Conservation (phyloP, 2,888 invertebrate species). For the Drosophila merina region DNA sequence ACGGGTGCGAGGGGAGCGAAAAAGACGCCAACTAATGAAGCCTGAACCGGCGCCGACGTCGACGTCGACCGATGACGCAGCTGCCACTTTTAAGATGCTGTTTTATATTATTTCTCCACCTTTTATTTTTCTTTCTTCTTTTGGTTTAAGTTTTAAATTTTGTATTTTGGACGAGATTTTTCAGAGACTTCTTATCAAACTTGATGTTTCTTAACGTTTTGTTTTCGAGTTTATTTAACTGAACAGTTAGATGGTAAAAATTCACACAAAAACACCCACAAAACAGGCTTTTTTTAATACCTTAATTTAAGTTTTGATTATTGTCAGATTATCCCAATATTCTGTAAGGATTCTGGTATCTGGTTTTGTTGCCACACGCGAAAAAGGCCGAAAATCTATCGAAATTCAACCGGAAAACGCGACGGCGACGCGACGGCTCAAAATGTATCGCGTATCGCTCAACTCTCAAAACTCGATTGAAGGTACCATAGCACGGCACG, state of each 20-base stretch:
- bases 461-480: no score
- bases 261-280: background rate
- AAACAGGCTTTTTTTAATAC: conserved; percentile 1
- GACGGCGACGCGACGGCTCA: background rate
- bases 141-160: background rate
- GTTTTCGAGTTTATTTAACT: no score
- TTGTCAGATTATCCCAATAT: background rate
- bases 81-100: conserved; percentile 38
- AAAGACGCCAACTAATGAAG: conserved; percentile 66
- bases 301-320: conserved; percentile 8
- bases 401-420: conserved; percentile 6
- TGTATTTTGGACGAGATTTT: background rate
- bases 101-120: background rate
- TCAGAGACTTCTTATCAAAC: conserved; percentile 5
- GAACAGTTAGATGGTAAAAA: no score
- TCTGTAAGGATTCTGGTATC: conserved; percentile 3
- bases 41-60: conserved; percentile 68
- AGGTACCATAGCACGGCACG: no score
- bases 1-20: conserved; percentile 15
- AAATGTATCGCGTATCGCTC: no score
- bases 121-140: background rate
- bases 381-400: conserved; percentile 16
- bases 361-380: conserved; percentile 24
- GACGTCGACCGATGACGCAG: conserved; percentile 59
- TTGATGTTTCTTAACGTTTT: background rate